Conservation (phyloP, 2,113 vertebrate genomes). For the Procavia capensis region DNA sequence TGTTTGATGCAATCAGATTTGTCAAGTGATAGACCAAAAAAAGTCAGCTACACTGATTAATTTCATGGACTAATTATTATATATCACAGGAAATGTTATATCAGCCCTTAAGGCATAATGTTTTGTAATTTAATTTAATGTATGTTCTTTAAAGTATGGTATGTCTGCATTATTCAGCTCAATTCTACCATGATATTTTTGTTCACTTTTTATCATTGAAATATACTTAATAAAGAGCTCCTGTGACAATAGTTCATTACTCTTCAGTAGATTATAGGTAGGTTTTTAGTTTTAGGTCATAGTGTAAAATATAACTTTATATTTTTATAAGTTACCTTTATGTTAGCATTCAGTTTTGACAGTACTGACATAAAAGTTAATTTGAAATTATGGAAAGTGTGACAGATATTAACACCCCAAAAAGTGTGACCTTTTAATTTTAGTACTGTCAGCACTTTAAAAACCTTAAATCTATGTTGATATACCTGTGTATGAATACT, state of each 20-base stretch:
- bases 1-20: not conserved
- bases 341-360: slow-evolving; percentile 11
- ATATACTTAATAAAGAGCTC: not conserved
- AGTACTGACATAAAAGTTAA: not conserved
- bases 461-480: not conserved
- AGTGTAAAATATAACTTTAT: not conserved
- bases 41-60: not conserved
- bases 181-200: not conserved
- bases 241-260: not conserved
- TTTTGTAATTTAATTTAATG: not conserved
- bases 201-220: not conserved
- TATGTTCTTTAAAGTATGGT: not conserved
- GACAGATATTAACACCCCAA: slow-evolving; percentile 20
- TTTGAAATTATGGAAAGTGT: not conserved
- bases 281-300: not conserved
- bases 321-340: not conserved
- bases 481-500: not conserved
- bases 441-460: slow-evolving; percentile 39
- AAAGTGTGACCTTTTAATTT: slow-evolving; percentile 25
- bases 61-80: not conserved
- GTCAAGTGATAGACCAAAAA: not conserved
- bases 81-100: not conserved
- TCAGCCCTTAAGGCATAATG: not conserved
- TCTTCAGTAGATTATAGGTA: not conserved
- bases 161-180: not conserved